Evolutionary conservation across 2,888 invertebrate genomes (phyloP).

Genomic region (Beris chalybata): DNA sequence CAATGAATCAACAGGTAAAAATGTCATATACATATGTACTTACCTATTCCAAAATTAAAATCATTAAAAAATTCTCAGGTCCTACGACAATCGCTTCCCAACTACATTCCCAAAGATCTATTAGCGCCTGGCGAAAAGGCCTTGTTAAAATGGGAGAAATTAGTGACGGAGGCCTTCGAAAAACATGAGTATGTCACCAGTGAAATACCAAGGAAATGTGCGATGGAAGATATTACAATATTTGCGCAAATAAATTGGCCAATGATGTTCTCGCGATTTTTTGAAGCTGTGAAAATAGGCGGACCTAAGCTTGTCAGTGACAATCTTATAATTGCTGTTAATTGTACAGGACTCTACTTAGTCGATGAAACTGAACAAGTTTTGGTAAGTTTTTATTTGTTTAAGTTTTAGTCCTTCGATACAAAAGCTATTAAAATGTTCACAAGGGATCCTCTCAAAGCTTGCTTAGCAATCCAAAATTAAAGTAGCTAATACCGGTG

Average conservation of each 20-base stretch:
- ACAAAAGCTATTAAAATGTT: too few species aligned
- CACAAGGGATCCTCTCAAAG: neutral
- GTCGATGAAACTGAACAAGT: conserved; percentile 92
- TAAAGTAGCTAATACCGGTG: too few species aligned
- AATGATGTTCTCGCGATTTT: conserved; percentile 90
- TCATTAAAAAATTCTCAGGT: conserved; percentile 39
- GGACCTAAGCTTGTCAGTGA: conserved; percentile 68
- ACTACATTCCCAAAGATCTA: conserved; percentile 49
- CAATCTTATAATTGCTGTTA: conserved; percentile 88
- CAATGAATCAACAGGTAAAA: conserved; percentile 68
- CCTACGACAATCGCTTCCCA: conserved; percentile 45
- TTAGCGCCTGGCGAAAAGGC: conserved; percentile 63
- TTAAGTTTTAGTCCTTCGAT: too few species aligned
- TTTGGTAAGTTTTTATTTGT: conserved; percentile 52
- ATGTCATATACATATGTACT: neutral
- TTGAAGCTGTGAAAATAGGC: conserved; percentile 80
- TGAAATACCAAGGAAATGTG: conserved; percentile 65
- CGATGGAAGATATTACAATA: conserved; percentile 88
- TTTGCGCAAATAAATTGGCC: conserved; percentile 94
- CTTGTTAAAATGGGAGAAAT: conserved; percentile 71
- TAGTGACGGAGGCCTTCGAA: conserved; percentile 71
- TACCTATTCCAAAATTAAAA: neutral
- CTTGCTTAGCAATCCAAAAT: too few species aligned
- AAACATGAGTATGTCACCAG: conserved; percentile 73
- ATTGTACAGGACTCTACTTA: conserved; percentile 91